A percentile compares a stretch with the other conserved stretches of the same genome.
phyloP scores from a whole-genome alignment of 2,888 invertebrate genomes.

The Teinopalpus imperialis region DNA sequence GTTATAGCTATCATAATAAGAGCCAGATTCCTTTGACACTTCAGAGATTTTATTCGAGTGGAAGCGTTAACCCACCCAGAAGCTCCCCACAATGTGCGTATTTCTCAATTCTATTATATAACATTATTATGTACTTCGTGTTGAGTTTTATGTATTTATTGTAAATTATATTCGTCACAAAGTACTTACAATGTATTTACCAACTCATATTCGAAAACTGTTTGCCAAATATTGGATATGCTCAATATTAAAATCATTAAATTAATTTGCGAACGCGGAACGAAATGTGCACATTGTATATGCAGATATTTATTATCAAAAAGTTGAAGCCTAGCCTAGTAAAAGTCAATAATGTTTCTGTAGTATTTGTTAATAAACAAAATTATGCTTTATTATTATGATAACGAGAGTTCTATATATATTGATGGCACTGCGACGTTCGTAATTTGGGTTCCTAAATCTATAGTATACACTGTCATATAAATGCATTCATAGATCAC shows the following conservation, averaged over 20 bases:
- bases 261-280: conserved; percentile 41
- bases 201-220: conserved; percentile 25
- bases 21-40: conserved; percentile 18
- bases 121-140: conserved; percentile 17
- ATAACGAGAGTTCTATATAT: conserved; percentile 69
- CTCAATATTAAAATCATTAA: conserved; percentile 54
- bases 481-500: conserved; percentile 31
- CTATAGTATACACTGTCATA: conserved; percentile 31
- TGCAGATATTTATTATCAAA: conserved; percentile 57
- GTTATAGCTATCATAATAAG: conserved; percentile 14
- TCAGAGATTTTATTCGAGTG: conserved; percentile 38
- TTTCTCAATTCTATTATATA: conserved; percentile 47
- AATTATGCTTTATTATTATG: conserved; percentile 68
- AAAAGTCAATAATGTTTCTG: conserved; percentile 67
- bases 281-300: conserved; percentile 70
- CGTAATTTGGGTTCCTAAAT: conserved; percentile 61
- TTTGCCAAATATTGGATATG: conserved; percentile 65
- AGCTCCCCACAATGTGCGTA: conserved; percentile 63
- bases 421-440: conserved; percentile 53
- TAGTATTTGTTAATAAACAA: conserved; percentile 70
- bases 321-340: conserved; percentile 58
- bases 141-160: conserved; percentile 25
- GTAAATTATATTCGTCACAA: conserved; percentile 49
- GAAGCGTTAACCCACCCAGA: conserved; percentile 41
- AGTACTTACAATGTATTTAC: conserved; percentile 45